phyloP scores from a whole-genome alignment of 2,797 vertebrate genomes.

The Clarias laeviceps region DNA sequence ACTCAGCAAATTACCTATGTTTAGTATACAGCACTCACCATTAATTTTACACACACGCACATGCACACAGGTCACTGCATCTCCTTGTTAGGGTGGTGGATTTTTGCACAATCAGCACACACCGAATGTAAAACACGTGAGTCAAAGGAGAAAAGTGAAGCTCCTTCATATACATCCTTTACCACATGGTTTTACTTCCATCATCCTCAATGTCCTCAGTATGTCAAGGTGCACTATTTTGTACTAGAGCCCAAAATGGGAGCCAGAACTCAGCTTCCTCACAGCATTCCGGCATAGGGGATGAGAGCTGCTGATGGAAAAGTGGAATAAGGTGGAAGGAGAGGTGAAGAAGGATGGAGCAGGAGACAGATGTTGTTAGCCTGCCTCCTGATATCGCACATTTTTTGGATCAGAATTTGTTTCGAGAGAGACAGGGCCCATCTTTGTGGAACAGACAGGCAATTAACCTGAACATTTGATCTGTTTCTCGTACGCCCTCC shows the following conservation, averaged over 20 bases:
- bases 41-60: constrained; percentile 23
- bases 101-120: constrained; percentile 48
- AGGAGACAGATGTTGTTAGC: constrained; percentile 13
- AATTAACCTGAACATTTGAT: constrained; percentile 66
- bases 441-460: constrained; percentile 64
- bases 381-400: constrained; percentile 21
- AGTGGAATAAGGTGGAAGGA: constrained; percentile 14
- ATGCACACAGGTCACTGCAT: neutral
- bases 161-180: neutral
- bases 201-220: constrained; percentile 54
- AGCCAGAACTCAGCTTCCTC: constrained; percentile 35
- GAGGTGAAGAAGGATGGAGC: constrained; percentile 12
- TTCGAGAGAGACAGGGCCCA: constrained; percentile 20
- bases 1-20: constrained; percentile 45
- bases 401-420: constrained; percentile 30
- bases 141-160: neutral
- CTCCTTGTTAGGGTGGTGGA: neutral
- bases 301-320: constrained; percentile 13
- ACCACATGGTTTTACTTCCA: constrained; percentile 60
- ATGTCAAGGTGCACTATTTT: constrained; percentile 62
- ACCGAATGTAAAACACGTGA: constrained; percentile 2
- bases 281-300: constrained; percentile 35
- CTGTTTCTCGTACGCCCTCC: constrained; percentile 55
- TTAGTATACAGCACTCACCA: constrained; percentile 44
- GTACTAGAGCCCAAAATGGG: constrained; percentile 24